phyloP scores from a whole-genome alignment of 2,888 invertebrate species.

The Corbicula japonica region DNA sequence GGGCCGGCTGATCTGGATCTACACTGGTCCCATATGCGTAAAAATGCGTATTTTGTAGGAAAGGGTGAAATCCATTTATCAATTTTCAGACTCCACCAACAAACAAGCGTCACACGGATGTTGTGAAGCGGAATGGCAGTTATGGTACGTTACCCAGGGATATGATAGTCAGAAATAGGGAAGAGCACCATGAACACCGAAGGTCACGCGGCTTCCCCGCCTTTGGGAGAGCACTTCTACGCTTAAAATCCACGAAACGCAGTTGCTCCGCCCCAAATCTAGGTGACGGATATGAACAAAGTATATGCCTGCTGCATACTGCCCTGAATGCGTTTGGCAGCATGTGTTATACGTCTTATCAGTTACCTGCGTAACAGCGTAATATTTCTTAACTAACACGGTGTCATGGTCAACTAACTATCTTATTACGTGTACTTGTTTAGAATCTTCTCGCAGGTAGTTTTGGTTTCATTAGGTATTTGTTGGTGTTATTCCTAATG shows the following conservation, averaged over 20 bases:
- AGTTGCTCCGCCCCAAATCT: conserved; percentile 96
- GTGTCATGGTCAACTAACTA: conserved; percentile 48
- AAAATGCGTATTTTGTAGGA: no score
- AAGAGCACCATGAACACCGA: conserved; percentile 71
- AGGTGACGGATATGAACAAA: conserved; percentile 89
- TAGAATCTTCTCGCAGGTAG: no score
- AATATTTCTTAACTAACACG: conserved; percentile 38
- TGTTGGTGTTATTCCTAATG: not conserved
- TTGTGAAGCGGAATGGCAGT: conserved; percentile 66
- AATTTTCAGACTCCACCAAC: conserved; percentile 91
- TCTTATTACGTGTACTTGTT: conserved; percentile 4
- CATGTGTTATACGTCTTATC: conserved; percentile 50
- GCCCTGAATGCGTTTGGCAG: conserved; percentile 49
- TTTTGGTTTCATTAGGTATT: not conserved
- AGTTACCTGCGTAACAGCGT: conserved; percentile 34
- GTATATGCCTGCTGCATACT: conserved; percentile 56
- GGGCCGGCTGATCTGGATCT: no score
- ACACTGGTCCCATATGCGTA: no score
- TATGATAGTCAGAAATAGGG: conserved; percentile 67
- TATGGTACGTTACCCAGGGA: conserved; percentile 84
- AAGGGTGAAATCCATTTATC: no score
- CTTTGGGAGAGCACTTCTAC: conserved; percentile 90
- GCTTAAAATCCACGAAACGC: conserved; percentile 88
- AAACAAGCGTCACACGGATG: conserved; percentile 61
- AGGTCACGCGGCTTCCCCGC: conserved; percentile 79